A percentile compares a stretch with the other conserved stretches of the same genome.
phyloP scores from a whole-genome alignment of 2,797 vertebrate species.

The Anabacerthia variegaticeps region DNA sequence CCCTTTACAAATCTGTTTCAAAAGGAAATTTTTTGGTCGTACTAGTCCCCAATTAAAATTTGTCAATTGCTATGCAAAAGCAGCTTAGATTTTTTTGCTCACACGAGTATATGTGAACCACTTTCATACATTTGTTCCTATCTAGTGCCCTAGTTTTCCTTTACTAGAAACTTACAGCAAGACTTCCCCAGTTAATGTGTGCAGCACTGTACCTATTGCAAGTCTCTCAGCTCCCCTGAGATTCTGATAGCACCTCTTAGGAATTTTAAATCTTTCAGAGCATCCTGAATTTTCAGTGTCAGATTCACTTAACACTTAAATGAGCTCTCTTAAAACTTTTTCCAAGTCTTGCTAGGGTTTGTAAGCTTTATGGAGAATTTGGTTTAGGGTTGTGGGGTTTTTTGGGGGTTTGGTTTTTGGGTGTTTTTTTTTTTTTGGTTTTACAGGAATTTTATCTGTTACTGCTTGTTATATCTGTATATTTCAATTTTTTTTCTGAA shows the following conservation, averaged over 20 bases:
- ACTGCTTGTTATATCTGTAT: not conserved
- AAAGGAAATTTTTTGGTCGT: slow-evolving; percentile 49
- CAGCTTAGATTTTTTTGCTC: slow-evolving; percentile 10
- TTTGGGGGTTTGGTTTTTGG: not conserved
- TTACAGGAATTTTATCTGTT: not conserved
- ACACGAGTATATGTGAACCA: not conserved
- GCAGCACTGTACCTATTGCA: not conserved
- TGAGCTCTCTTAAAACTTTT: not conserved
- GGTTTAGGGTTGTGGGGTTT: not conserved
- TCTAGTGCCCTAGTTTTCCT: slow-evolving; percentile 17
- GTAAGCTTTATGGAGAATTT: not conserved
- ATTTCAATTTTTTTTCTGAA: slow-evolving; percentile 18
- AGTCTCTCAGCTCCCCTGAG: not conserved
- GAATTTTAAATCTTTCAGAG: not conserved
- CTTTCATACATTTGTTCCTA: not conserved
- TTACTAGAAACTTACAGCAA: not conserved
- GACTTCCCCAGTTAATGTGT: not conserved
- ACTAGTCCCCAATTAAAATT: slow-evolving; percentile 48
- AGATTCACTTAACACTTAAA: not conserved
- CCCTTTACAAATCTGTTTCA: slow-evolving; percentile 55
- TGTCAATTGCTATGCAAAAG: slow-evolving; percentile 51
- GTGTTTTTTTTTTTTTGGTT: not conserved
- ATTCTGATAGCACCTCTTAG: not conserved
- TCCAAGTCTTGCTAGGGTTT: not conserved
- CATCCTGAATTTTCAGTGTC: not conserved